Percentiles rank a stretch among this genome's conserved stretches.
phyloP scores from a whole-genome alignment of 2,113 vertebrate species.

The Egretta garzetta region DNA sequence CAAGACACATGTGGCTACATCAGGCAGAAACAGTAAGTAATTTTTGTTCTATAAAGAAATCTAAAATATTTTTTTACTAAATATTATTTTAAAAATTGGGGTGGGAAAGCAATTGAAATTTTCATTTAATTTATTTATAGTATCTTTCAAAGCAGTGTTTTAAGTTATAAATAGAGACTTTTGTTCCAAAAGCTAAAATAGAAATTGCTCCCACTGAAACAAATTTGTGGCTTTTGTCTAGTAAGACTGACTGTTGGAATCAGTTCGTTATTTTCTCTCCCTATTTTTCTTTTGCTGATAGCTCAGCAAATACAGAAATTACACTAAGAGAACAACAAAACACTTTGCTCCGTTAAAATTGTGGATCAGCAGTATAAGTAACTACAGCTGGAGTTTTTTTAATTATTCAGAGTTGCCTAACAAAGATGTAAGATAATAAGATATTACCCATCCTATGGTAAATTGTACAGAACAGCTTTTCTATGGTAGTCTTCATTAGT shows the following conservation, averaged over 20 bases:
- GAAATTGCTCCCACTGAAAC: not conserved
- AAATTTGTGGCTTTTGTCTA: fast-evolving
- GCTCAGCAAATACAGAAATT: not conserved
- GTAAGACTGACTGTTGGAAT: not conserved
- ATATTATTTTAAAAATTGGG: not conserved
- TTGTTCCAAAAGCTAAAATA: not conserved
- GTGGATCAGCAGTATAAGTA: not conserved
- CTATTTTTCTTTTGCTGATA: not conserved
- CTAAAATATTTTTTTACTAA: not conserved
- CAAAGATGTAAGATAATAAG: not conserved
- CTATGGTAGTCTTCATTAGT: not conserved
- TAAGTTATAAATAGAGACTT: not conserved
- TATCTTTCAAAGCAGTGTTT: not conserved
- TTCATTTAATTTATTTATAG: not conserved
- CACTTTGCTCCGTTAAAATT: not conserved
- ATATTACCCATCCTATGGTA: not conserved
- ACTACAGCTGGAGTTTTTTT: fast-evolving
- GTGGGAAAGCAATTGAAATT: fast-evolving
- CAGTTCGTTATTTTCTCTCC: not conserved
- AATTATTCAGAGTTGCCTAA: not conserved
- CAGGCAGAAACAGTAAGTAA: not conserved
- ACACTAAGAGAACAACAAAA: not conserved
- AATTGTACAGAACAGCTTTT: not conserved
- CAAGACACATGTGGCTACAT: not conserved
- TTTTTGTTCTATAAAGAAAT: not conserved